These are phyloP conservation scores for Gymnoscopelus microlampas DNA, from an alignment of 2,797 vertebrate species.

Conservation along the genomic window DNA sequence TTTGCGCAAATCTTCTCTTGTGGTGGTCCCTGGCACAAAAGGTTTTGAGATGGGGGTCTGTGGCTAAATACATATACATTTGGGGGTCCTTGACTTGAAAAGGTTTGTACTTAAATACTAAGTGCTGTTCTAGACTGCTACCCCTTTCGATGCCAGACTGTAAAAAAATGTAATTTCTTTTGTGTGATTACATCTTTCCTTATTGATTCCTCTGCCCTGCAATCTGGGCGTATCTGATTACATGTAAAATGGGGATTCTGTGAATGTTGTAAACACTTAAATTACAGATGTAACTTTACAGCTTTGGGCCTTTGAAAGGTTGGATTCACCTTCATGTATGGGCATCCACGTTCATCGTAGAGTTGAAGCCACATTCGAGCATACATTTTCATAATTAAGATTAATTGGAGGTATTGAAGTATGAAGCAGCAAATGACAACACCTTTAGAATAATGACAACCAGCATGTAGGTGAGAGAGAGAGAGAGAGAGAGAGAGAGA, in stretches of 20 bases:
- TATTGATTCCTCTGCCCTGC: background rate
- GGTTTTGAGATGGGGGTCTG: too few relatives aligned
- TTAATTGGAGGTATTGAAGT: slow-evolving; percentile 80
- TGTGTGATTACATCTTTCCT: too few relatives aligned
- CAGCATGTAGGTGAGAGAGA: slow-evolving; percentile 31
- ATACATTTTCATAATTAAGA: slow-evolving; percentile 79
- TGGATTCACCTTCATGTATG: slow-evolving; percentile 73
- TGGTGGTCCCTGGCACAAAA: too few relatives aligned
- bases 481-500: slow-evolving; percentile 54
- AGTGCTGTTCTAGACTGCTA: too few relatives aligned
- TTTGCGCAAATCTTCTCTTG: too few relatives aligned
- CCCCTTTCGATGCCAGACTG: too few relatives aligned
- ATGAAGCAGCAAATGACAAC: slow-evolving; percentile 79
- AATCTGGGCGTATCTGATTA: background rate
- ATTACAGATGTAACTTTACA: slow-evolving; percentile 68
- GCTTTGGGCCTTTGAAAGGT: slow-evolving; percentile 62
- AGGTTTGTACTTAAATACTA: too few relatives aligned
- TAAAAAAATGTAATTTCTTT: too few relatives aligned
- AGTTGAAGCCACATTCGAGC: slow-evolving; percentile 66
- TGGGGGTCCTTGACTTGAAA: too few relatives aligned
- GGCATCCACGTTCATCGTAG: slow-evolving; percentile 68
- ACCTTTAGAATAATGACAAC: slow-evolving; percentile 76
- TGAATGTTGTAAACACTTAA: slow-evolving; percentile 67
- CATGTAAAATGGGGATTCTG: slow-evolving; percentile 32
- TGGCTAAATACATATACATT: too few relatives aligned